These are phyloP conservation scores for Ferrisia virgata DNA, from an alignment of 2,888 invertebrate genomes.

Conservation along the genomic window DNA sequence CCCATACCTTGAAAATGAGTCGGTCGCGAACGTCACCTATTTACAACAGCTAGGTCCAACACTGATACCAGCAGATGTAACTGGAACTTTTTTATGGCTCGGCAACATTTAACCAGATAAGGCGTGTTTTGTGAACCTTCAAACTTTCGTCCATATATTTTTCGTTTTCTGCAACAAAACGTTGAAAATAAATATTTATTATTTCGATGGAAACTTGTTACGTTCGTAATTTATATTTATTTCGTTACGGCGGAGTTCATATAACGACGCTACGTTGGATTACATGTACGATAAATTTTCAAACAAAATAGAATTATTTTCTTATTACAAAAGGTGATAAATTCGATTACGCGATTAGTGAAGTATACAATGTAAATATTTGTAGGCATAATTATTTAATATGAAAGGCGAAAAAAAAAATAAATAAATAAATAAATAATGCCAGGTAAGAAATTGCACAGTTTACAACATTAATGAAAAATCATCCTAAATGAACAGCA, in stretches of 20 bases:
- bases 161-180: neutral
- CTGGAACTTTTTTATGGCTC: slow-evolving; percentile 40
- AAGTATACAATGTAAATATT: too few species aligned
- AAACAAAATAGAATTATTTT: too few species aligned
- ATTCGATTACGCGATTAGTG: too few species aligned
- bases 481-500: too few species aligned
- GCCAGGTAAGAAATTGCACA: too few species aligned
- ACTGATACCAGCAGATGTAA: slow-evolving; percentile 34
- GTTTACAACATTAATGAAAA: too few species aligned
- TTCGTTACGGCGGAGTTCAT: neutral
- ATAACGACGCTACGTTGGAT: neutral
- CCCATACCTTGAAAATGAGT: slow-evolving; percentile 28
- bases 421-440: too few species aligned
- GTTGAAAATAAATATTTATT: neutral
- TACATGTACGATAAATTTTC: neutral
- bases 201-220: neutral
- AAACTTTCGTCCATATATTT: neutral
- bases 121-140: slow-evolving; percentile 30
- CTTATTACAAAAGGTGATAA: too few species aligned
- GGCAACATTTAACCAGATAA: neutral
- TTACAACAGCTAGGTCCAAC: slow-evolving; percentile 30
- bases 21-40: slow-evolving; percentile 37
- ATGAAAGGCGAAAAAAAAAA: too few species aligned
- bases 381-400: too few species aligned
- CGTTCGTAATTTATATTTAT: neutral